Percentiles rank a stretch among this genome's conserved stretches.
Evolutionary conservation across 1,140 invertebrate genomes (phyloP).

Genomic region (Drosophila aff.): DNA sequence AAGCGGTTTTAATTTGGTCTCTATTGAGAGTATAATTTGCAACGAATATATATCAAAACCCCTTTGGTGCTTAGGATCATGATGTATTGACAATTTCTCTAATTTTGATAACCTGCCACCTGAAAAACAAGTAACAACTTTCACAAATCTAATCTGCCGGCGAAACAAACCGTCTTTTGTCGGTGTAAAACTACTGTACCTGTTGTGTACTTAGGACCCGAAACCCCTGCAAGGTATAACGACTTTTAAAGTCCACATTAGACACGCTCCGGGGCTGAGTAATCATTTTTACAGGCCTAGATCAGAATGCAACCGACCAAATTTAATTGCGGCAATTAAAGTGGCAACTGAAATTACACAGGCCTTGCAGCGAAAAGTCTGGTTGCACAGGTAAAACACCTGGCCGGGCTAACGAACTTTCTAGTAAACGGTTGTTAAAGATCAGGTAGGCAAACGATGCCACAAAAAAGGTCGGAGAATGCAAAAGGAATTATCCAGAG

Average conservation of each 20-base stretch:
- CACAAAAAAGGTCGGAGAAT: constrained; percentile 1
- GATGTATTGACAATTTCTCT: neutral
- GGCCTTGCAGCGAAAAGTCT: constrained; percentile 13
- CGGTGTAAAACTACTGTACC: constrained; percentile 22
- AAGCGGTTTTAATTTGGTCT: neutral
- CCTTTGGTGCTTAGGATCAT: neutral
- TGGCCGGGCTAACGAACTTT: constrained; percentile 42
- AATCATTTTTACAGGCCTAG: constrained; percentile 32
- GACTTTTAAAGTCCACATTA: constrained; percentile 40
- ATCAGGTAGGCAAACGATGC: constrained; percentile 26
- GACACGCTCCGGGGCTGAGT: constrained; percentile 30
- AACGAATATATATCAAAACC: neutral
- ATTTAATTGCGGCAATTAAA: constrained; percentile 51
- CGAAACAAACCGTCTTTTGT: constrained; percentile 32
- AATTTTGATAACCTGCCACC: neutral
- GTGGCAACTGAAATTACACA: constrained; percentile 43
- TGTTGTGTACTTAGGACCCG: constrained; percentile 33
- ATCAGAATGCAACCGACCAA: constrained; percentile 30
- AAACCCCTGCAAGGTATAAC: constrained; percentile 2
- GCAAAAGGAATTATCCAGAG: constrained; percentile 20
- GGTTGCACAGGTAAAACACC: constrained; percentile 24
- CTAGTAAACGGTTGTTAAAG: constrained; percentile 10
- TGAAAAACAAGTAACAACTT: constrained; percentile 22
- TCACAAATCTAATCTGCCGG: constrained; percentile 25
- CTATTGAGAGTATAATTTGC: no score